Evolutionary conservation across 2,113 vertebrate species (phyloP).

Genomic region (Forbesichthys papilliferus): DNA sequence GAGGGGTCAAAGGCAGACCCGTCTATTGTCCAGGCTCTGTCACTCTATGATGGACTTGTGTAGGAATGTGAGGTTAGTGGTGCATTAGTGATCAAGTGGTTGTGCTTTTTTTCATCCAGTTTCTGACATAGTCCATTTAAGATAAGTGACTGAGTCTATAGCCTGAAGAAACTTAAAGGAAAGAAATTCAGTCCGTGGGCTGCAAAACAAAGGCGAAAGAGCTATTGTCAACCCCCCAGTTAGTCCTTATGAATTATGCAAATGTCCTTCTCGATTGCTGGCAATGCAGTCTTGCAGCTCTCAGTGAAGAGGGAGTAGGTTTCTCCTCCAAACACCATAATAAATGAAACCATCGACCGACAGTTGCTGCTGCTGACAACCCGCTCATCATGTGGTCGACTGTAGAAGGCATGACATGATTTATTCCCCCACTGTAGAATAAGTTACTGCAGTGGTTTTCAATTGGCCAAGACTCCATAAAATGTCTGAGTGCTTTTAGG

Average conservation of each 20-base stretch:
- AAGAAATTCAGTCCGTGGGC: slow-evolving; percentile 12
- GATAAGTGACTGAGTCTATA: slow-evolving; percentile 1
- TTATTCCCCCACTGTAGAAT: slow-evolving; percentile 5
- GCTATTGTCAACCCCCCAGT: slow-evolving; percentile 57
- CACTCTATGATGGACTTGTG: slow-evolving; percentile 97
- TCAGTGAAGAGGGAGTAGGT: slow-evolving; percentile 50
- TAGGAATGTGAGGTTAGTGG: slow-evolving; percentile 85
- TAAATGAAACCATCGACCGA: slow-evolving; percentile 45
- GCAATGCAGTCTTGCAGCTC: slow-evolving; percentile 61
- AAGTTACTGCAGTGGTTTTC: slow-evolving; percentile 9
- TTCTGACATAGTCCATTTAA: background rate
- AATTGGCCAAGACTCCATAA: too few relatives aligned
- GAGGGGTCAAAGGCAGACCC: slow-evolving; percentile 98
- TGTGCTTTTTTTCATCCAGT: slow-evolving; percentile 15
- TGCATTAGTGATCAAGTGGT: slow-evolving; percentile 25
- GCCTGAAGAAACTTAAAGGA: slow-evolving; percentile 23
- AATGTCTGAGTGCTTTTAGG: too few relatives aligned
- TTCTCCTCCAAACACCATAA: slow-evolving; percentile 46
- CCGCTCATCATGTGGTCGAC: slow-evolving; percentile 65
- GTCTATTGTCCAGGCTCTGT: slow-evolving; percentile 96
- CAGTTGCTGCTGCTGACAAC: slow-evolving; percentile 68
- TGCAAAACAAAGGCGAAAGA: slow-evolving; percentile 45
- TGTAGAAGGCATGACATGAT: slow-evolving; percentile 57
- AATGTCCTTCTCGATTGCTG: slow-evolving; percentile 66
- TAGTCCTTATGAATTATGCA: slow-evolving; percentile 73